Evolutionary conservation across 2,888 invertebrate species (phyloP), one percentile per base, ranked within the genome.

Genomic region (Campopleginae sp.): DNA sequence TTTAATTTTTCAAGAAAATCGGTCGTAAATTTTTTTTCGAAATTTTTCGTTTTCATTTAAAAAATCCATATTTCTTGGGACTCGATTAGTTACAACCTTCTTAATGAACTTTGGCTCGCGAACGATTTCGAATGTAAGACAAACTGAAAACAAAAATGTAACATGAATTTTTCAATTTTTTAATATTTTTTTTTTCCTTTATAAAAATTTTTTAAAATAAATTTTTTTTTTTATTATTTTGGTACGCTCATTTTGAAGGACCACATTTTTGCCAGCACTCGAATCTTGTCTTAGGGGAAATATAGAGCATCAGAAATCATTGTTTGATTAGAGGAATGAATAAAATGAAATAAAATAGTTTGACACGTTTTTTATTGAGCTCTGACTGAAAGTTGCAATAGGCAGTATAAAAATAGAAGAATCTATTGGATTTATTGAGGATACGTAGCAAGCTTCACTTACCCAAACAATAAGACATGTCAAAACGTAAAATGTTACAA

Each of bases 401-500:
- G 17, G 7, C 12, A n/a, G 63, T 70, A 31, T 31, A 70, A 70
- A 70, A 46, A 46, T 75, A 46, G 31, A 63, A 61, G n/a, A 31
- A 33, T 75, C 70, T 46, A 61, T 70, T 10, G n/a, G 46, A 44
- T 61, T n/a, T 23, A 68, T 51, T 61, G 42, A 38, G 23, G 58
- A 42, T 33, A 63, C 14, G 27, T 65, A 38, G 63, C 65, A 77
- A 72, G 23, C 51, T 81, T 79, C 66, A 85, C 87, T 86, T 83
- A 85, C 87, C 87, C 71, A 48, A 12, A 31, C 63, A 78, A 83
- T 80, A 61, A 86, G 33, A 85, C 81, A 83, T 58, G 83, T 86
- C 76, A 86, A 83, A 79, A 86, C 58, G 61, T 81, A 86, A 86
- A 87, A 48, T 74, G 33, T 61, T 83, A 86, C 70, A 86, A 86